A percentile compares a stretch with the other conserved stretches of the same genome.
These are phyloP conservation scores for Archips xylosteana DNA, from an alignment of 2,888 invertebrate species.

Conservation along the genomic window DNA sequence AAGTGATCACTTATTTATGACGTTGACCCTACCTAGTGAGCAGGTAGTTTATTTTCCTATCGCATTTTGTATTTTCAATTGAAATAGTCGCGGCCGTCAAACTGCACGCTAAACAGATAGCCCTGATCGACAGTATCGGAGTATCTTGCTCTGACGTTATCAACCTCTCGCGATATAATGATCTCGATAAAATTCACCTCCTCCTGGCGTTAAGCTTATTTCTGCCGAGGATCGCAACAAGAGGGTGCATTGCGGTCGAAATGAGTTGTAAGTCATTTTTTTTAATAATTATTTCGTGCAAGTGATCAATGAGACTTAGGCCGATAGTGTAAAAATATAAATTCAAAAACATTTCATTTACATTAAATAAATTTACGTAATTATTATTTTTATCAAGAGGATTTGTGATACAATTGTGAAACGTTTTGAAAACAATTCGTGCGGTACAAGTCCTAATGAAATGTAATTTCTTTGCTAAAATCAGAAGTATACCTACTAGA, in stretches of 20 bases:
- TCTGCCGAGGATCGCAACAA: conserved; percentile 64
- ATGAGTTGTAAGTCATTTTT: conserved; percentile 72
- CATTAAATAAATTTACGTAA: no score
- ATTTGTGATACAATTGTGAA: neutral
- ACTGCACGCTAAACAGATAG: conserved; percentile 37
- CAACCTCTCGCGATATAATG: conserved; percentile 59
- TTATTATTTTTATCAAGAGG: neutral
- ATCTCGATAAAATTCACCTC: conserved; percentile 77
- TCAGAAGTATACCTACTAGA: no score
- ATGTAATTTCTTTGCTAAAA: no score
- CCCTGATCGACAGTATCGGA: conserved; percentile 72
- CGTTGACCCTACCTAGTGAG: no score
- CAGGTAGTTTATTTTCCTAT: neutral
- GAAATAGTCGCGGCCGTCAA: conserved; percentile 2
- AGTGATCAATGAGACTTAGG: neutral
- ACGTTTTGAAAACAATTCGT: neutral
- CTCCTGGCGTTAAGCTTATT: conserved; percentile 61
- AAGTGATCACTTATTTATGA: no score
- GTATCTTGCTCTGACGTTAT: conserved; percentile 65
- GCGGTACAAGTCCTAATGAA: no score
- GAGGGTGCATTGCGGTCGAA: conserved; percentile 63
- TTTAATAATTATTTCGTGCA: neutral
- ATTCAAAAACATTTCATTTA: no score
- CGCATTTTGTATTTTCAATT: conserved; percentile 3
- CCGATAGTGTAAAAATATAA: neutral